These are phyloP conservation scores for Bufotes viridis DNA, from an alignment of 2,797 vertebrate species.

Conservation along the genomic window DNA sequence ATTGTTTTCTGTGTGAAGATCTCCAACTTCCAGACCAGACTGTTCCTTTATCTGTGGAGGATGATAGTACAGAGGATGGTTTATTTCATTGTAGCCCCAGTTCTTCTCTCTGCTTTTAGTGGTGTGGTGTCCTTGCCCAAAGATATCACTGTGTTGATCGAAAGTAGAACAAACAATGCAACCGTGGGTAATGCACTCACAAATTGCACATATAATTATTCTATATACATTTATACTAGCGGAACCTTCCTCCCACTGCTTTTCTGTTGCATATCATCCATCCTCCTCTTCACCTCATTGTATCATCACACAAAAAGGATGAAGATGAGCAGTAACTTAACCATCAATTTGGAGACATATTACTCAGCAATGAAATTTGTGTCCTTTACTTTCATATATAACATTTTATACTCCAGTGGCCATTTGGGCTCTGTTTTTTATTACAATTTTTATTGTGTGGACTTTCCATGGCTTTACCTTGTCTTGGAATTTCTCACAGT, in stretches of 20 bases:
- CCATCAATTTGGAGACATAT: too few species aligned
- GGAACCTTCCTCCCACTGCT: background rate
- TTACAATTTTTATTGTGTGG: background rate
- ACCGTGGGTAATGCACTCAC: background rate
- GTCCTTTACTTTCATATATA: background rate
- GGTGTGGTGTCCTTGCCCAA: background rate
- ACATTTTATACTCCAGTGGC: background rate
- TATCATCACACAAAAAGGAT: background rate
- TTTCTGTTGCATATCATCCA: background rate
- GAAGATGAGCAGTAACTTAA: background rate
- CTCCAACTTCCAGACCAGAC: background rate
- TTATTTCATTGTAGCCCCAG: too few species aligned
- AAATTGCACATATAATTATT: background rate
- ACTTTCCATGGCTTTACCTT: background rate
- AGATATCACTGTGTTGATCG: background rate
- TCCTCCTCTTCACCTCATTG: background rate
- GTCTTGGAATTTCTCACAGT: background rate
- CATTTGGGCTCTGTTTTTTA: background rate
- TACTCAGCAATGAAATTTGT: background rate
- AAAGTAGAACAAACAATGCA: background rate
- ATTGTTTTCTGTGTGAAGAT: background rate
- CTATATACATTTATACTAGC: background rate
- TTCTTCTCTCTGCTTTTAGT: background rate
- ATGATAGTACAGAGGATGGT: too few species aligned
- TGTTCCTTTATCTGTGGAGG: too few species aligned